Base-by-base conservation (phyloP, 2,888 invertebrate genomes). In the Keiferia lycopersicella region DNA sequence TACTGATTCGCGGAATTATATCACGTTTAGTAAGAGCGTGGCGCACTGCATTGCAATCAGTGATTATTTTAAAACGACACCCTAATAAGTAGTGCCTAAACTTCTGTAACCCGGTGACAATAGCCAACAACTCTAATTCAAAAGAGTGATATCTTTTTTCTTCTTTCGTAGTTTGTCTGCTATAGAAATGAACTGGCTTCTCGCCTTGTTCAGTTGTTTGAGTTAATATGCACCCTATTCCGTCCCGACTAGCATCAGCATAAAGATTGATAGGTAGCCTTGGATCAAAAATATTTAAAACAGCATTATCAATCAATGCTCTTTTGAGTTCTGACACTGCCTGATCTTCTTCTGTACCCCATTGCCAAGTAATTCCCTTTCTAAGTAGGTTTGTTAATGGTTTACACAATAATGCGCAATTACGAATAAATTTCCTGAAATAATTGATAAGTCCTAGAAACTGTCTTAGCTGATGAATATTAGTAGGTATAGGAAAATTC, bases 181-280 rank as follows among this genome's bases (percentile, higher is more conserved):
- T 80, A 34, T 69, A 75, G 65, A 76, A 83, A 7, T 73, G 71
- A 6, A 82, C 72, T 3, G 74, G 74, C 48, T 75, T 59, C n/a
- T 59, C 59, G n/a, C 59, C 59, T 7, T 41, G 10, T 12, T 59
- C 41, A 10, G 59, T 59, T 7, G n/a, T n/a, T 22, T 59, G 59
- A 4, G 22, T 22, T 20, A 59, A n/a, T 20, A 59, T 66, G 51
- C 65, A 66, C 0, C 62, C 66, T 59, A 66, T 38, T 12, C 66
- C 66, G 10, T 66, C 66, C 0, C 66, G 64, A 56, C 64, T 62
- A 7, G 66, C 66, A 63, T 66, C 66, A 16, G 66, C 59, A 10
- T 66, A 66, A 26, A 64, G 18, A 41, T 39, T 60, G 6, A 51
- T 56, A 18, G 53, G 66, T 12, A 64, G 20, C 12, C 26, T 64